Evolutionary conservation across 2,888 invertebrate species (phyloP), one percentile per base, ranked within the genome.

Genomic region (Oligia latruncula): DNA sequence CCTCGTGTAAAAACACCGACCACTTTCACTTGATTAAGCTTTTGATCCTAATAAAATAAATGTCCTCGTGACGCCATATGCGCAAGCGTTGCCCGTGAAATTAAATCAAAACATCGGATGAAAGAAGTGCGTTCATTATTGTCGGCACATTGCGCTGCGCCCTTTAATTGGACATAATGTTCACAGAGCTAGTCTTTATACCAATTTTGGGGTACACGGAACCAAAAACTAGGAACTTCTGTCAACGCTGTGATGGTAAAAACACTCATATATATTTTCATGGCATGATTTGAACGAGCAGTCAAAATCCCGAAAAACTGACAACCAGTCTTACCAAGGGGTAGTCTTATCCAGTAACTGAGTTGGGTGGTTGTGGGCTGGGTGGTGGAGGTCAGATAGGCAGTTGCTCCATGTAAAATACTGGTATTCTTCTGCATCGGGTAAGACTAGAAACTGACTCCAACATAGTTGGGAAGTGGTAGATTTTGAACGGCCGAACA

Each of bases 31-130:
- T 79, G 88, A 89, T 80, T 83, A 82, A 86, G 78, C 88, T 78
- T 81, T 87, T 74, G 78, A 83, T 80, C 83, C 84, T 85, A 84
- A 90, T 90, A 83, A 90, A 87, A 85, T 79, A 79, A 88, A 86
- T 78, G 80, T 76, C 76, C 62, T 74, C n/a, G 40, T 49, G 60
- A 71, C 84, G 90, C 90, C 90, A 90, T 90, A 90, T 90, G 90
- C 81, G 89, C 77, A 76, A 43, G 87, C 86, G 87, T 70, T 75
- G 75, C 77, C 74, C 81, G 88, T 87, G 84, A 88, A 89, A 89
- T 89, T 82, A 84, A 89, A 89, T 89, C 90, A 89, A 89, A 89
- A 89, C 87, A 89, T 60, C 40, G 29, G 65, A 84, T 86, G 80
- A 80, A 89, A 79, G 60, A 40, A 82, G 29, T 83, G 80, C 83